A percentile compares a stretch with the other conserved stretches of the same genome.
phyloP scores from a whole-genome alignment of 1,140 invertebrate species.

The Parasteatoda tepidariorum region DNA sequence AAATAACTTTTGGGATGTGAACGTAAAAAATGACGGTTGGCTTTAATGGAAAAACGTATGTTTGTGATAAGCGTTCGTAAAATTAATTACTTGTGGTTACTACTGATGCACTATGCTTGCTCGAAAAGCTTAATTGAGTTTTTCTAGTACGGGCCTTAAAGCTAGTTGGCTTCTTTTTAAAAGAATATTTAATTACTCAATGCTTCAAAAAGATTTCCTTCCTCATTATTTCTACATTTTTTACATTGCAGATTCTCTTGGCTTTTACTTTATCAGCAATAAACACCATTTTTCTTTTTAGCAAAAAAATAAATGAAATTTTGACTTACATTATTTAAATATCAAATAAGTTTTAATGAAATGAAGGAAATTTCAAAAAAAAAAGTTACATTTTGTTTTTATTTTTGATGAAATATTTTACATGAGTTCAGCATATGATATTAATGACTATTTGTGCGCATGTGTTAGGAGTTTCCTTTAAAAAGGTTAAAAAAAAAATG shows the following conservation, averaged over 20 bases:
- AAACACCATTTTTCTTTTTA: background rate
- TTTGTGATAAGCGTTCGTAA: conserved; percentile 26
- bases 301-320: background rate
- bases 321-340: background rate
- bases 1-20: background rate
- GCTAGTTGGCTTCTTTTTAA: background rate
- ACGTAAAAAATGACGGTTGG: conserved; percentile 9
- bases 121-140: conserved; percentile 31
- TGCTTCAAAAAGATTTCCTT: conserved; percentile 18
- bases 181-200: conserved; percentile 28
- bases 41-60: conserved; percentile 39
- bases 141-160: background rate
- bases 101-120: conserved; percentile 13
- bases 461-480: too few species aligned
- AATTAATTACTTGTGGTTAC: conserved; percentile 43
- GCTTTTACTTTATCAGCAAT: background rate
- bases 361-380: background rate
- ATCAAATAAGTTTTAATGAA: background rate
- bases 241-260: background rate
- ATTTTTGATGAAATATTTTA: too few species aligned
- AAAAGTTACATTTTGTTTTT: background rate
- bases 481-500: too few species aligned
- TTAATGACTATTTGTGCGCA: too few species aligned
- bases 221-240: conserved; percentile 6
- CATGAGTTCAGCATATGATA: too few species aligned